Evolutionary conservation across 2,888 invertebrate species (phyloP).

Genomic region (Zygaena filipendulae): DNA sequence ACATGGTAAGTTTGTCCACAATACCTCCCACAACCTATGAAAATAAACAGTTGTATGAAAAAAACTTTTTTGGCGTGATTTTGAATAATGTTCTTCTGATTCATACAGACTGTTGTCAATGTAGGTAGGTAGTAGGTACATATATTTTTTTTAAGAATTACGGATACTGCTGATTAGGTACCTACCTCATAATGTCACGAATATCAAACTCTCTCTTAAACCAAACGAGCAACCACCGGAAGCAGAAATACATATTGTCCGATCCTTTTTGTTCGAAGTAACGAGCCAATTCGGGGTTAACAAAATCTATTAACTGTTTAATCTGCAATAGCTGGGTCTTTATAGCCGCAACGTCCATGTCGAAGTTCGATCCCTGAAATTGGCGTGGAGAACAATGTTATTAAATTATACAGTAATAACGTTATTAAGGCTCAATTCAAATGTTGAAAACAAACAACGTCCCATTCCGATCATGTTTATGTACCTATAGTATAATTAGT

Average conservation of each 20-base stretch:
- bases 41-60: constrained; percentile 6
- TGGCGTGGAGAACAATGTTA: not conserved
- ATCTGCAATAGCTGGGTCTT: constrained; percentile 90
- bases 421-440: no score
- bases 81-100: no score
- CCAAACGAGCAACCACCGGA: constrained; percentile 96
- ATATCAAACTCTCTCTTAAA: constrained; percentile 95
- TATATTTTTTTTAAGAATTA: no score
- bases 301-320: constrained; percentile 81
- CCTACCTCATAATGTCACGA: constrained; percentile 81
- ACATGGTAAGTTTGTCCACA: constrained; percentile 96
- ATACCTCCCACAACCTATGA: constrained; percentile 87
- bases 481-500: no score
- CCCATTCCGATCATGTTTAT: no score
- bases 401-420: not conserved
- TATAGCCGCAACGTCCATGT: constrained; percentile 97
- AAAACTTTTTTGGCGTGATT: no score
- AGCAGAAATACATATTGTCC: constrained; percentile 98
- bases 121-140: no score
- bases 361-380: constrained; percentile 86
- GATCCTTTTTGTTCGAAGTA: constrained; percentile 88
- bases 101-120: no score
- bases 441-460: no score
- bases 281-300: constrained; percentile 85
- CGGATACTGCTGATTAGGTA: no score